A percentile compares a stretch with the other conserved stretches of the same genome.
Evolutionary conservation across 30 jellyfish, hydroid and myxozoan species (phyloP).

Genomic region (Turritopsis dohrnii): DNA sequence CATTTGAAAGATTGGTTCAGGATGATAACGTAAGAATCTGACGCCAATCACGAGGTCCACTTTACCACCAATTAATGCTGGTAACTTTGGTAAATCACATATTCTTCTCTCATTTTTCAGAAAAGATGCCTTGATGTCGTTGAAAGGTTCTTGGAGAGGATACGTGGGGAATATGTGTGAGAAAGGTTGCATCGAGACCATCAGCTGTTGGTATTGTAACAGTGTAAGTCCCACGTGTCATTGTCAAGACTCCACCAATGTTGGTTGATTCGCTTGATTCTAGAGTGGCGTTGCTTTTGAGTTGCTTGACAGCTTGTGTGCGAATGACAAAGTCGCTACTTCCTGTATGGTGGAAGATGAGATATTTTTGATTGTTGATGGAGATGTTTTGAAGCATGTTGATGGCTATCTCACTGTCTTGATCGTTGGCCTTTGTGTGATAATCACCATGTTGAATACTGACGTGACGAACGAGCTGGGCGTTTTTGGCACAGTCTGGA

Average conservation of each 20-base stretch:
- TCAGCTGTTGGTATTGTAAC: neutral
- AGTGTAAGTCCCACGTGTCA: too few relatives aligned
- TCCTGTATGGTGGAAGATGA: neutral
- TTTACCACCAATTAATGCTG: neutral
- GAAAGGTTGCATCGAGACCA: neutral
- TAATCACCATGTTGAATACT: too few relatives aligned
- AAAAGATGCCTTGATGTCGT: neutral
- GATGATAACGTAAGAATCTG: neutral
- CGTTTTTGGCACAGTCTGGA: neutral
- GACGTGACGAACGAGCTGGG: too few relatives aligned
- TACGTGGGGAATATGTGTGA: neutral
- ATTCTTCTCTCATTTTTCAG: neutral
- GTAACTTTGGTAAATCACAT: neutral
- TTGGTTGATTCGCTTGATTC: too few relatives aligned
- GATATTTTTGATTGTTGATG: slow-evolving; percentile 3
- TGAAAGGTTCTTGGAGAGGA: neutral
- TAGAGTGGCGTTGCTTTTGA: too few relatives aligned
- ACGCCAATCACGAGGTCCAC: neutral
- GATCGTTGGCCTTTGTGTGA: neutral
- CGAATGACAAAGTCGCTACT: neutral
- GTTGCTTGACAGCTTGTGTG: neutral
- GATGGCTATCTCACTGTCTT: neutral
- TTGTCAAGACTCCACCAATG: too few relatives aligned
- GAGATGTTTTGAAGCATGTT: neutral
- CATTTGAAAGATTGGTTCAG: slow-evolving; percentile 3